Base-by-base conservation (phyloP, 2,113 vertebrate species). In the Albula glossodonta region DNA sequence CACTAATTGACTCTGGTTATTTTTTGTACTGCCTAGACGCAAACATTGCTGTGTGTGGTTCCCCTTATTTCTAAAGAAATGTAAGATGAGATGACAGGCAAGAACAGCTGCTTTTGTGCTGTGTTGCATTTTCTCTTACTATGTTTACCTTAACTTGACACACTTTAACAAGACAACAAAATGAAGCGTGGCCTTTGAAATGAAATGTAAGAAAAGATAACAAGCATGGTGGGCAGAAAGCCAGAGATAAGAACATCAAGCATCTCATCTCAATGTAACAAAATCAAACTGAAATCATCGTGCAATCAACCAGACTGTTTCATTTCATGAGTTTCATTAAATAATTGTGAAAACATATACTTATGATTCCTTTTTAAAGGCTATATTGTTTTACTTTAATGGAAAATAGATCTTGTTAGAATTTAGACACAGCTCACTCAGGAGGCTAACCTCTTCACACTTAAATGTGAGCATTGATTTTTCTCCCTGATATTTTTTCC, bases 241-340 rank as follows among this genome's bases (percentile, higher is more conserved):
- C 78, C 50, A 51, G 41, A 80, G 78, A 79, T 79, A 79, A 81
- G 80, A 81, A 52, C 51, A 53, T 25, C 49, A 81, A 81, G 49
- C 4, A n/a, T 81, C 41, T 81, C 22, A 79, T 79, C 78, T 79
- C 22, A 79, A 79, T 8, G 78, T n/a, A 81, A n/a, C 17, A 81
- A 51, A 52, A 52, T 53, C 22, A 81, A 81, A 81, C 17, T 5
- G 22, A 81, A 51, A 52, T 19, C 50, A n/a, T 53, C 9, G 13
- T 50, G 13, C 78, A 74, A 13, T 51, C 78, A 80, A 13, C 48
- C 41, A 80, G 12, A 13, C 12, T 48, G 17, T 51, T 50, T 80
- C n/a, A 74, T 74, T 74, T 74, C 70, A 74, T n/a, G 70, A 74
- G 5, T 31, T 10, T 74, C n/a, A 74, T 22, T 74, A n/a, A 74